Evolutionary conservation across 2,888 invertebrate genomes (phyloP).

Genomic region (Dasysyrphus tricinctus): DNA sequence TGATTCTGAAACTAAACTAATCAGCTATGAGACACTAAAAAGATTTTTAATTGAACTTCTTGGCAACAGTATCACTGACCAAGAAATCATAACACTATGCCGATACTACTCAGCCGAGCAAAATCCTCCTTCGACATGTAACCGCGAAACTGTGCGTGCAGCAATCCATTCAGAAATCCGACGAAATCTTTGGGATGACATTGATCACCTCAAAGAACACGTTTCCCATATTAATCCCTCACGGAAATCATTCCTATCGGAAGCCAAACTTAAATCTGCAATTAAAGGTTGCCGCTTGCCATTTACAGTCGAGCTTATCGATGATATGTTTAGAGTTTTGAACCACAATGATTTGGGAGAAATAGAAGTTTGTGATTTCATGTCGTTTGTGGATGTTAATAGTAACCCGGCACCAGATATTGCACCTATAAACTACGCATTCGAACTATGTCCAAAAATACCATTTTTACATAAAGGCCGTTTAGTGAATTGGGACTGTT

Average conservation of each 20-base stretch:
- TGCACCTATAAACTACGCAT: constrained; percentile 81
- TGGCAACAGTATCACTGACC: constrained; percentile 89
- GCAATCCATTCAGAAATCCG: constrained; percentile 89
- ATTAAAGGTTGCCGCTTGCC: constrained; percentile 89
- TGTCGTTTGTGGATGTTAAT: constrained; percentile 89
- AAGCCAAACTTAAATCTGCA: constrained; percentile 86
- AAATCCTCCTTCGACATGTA: constrained; percentile 82
- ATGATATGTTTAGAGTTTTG: constrained; percentile 86
- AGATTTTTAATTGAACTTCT: constrained; percentile 87
- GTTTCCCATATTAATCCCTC: constrained; percentile 85
- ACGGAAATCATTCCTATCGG: constrained; percentile 85
- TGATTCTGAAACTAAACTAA: constrained; percentile 76
- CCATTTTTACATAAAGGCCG: constrained; percentile 81
- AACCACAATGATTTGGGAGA: constrained; percentile 87
- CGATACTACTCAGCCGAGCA: constrained; percentile 88
- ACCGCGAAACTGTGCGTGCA: constrained; percentile 85
- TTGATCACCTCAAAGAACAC: constrained; percentile 86
- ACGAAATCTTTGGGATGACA: constrained; percentile 89
- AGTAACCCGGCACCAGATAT: constrained; percentile 81
- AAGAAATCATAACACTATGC: constrained; percentile 91
- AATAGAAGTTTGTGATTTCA: constrained; percentile 88
- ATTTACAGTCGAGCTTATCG: constrained; percentile 87
- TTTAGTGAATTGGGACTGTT: constrained; percentile 81
- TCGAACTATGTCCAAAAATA: constrained; percentile 82
- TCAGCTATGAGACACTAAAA: constrained; percentile 82